Base-by-base conservation (phyloP, 2,113 vertebrate genomes). In the Trinectes maculatus region DNA sequence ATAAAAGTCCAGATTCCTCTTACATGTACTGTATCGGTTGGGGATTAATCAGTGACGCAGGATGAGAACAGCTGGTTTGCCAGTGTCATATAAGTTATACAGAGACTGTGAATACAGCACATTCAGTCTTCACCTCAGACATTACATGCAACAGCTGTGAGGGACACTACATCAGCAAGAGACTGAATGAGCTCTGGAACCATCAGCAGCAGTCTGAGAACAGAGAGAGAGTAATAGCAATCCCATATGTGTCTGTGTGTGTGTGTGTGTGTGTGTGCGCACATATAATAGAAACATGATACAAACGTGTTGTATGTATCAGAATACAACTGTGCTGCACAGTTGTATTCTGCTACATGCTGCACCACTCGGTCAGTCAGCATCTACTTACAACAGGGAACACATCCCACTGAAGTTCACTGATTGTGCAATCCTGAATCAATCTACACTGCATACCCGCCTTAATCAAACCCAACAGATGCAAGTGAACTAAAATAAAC, bases 81-180 rank as follows among this genome's bases (percentile, higher is more conserved):
- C 13, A 15, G 36, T 18, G 9, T 8, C 3, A 19, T 40, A 39
- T 48, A 29, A 54, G 26, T 55, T 11, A 29, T 18, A 4, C 25
- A 55, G 13, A 37, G 12, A 9, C 1, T 22, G 3, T 8, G 12
- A 52, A 16, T n/a, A 24, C 15, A 36, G 16, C 18, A 18, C 10
- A 12, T 18, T 31, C 5, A 29, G 19, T 10, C 4, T 6, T n/a
- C 4, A 18, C 10, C 22, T 11, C n/a, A n/a, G 15, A 67, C 16
- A 58, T 76, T 34, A 47, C 21, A 47, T 34, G 11, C 0, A 1
- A 58, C 59, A 70, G 77, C 54, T 80, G 65, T 29, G 16, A 51
- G 46, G 44, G 42, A 44, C 8, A 28, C 18, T 12, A 36, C 33
- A 44, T 43, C 6, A 25, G 64, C 18, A 16, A 29, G 9, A 47